Conservation (phyloP, 1,140 invertebrate species). For the Rhynchophorus ferrugineus region DNA sequence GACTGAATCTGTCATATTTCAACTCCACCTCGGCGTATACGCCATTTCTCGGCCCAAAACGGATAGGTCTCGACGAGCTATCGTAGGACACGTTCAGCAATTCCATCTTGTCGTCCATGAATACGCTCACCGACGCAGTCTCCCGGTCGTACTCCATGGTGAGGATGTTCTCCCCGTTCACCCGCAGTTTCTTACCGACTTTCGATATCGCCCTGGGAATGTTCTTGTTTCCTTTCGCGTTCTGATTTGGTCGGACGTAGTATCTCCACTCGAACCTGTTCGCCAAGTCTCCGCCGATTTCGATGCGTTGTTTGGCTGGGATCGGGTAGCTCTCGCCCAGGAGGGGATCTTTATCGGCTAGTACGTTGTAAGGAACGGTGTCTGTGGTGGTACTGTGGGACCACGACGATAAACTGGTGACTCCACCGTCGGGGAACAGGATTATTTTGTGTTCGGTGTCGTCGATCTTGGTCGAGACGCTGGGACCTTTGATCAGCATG, state of each 20-base stretch:
- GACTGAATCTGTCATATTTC: constrained; percentile 86
- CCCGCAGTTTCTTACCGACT: constrained; percentile 73
- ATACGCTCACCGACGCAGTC: constrained; percentile 79
- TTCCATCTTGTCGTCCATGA: constrained; percentile 82
- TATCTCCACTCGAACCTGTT: constrained; percentile 95
- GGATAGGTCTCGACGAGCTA: constrained; percentile 77
- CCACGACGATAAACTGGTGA: constrained; percentile 73
- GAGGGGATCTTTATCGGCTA: constrained; percentile 75
- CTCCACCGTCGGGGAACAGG: constrained; percentile 73
- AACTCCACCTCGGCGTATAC: constrained; percentile 82
- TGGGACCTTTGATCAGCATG: constrained; percentile 80
- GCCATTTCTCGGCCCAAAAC: constrained; percentile 79
- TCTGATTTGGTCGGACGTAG: constrained; percentile 63
- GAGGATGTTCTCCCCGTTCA: constrained; percentile 86
- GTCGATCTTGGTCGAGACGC: constrained; percentile 67
- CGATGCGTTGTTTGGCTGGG: constrained; percentile 80
- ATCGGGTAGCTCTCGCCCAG: constrained; percentile 84
- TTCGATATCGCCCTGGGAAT: constrained; percentile 61
- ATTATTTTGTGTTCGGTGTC: constrained; percentile 74
- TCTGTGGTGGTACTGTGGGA: constrained; percentile 76
- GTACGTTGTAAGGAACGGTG: constrained; percentile 73
- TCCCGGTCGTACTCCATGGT: constrained; percentile 89
- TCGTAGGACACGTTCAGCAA: constrained; percentile 90
- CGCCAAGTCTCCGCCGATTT: constrained; percentile 81
- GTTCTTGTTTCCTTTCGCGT: constrained; percentile 50